Percentiles rank a stretch among this genome's conserved stretches.
phyloP scores from a whole-genome alignment of 1,140 invertebrate species.

The Diabrotica virgifera region DNA sequence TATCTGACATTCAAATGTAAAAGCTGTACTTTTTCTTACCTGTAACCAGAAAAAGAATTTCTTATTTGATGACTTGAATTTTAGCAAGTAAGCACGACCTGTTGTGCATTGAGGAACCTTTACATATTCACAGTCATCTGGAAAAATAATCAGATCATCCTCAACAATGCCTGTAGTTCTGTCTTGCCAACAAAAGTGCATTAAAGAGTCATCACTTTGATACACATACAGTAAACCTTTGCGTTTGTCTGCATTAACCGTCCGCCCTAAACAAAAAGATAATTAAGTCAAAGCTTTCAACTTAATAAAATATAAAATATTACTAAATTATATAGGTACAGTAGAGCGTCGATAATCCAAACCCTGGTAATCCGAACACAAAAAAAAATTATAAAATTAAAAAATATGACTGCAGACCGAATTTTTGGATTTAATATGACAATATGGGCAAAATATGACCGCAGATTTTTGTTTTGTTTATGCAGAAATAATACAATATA shows the following conservation, averaged over 20 bases:
- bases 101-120: slow-evolving; percentile 93
- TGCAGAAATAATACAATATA: no score
- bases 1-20: slow-evolving; percentile 1
- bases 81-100: slow-evolving; percentile 91
- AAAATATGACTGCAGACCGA: no score
- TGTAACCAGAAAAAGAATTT: slow-evolving; percentile 99
- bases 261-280: slow-evolving; percentile 52
- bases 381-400: no score
- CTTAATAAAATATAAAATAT: no score
- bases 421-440: no score
- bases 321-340: no score
- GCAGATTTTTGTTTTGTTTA: no score
- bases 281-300: background rate
- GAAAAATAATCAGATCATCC: slow-evolving; percentile 95
- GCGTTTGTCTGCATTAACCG: slow-evolving; percentile 92
- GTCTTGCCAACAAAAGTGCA: slow-evolving; percentile 49
- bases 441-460: no score
- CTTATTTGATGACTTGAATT: slow-evolving; percentile 90
- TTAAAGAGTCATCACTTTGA: slow-evolving; percentile 85
- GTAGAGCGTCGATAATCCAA: no score
- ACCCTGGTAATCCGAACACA: no score
- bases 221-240: slow-evolving; percentile 94
- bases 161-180: slow-evolving; percentile 54
- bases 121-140: slow-evolving; percentile 97
- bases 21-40: slow-evolving; percentile 51